Evolutionary conservation across 2,113 vertebrate genomes (phyloP).

Genomic region (Lates calcarifer): DNA sequence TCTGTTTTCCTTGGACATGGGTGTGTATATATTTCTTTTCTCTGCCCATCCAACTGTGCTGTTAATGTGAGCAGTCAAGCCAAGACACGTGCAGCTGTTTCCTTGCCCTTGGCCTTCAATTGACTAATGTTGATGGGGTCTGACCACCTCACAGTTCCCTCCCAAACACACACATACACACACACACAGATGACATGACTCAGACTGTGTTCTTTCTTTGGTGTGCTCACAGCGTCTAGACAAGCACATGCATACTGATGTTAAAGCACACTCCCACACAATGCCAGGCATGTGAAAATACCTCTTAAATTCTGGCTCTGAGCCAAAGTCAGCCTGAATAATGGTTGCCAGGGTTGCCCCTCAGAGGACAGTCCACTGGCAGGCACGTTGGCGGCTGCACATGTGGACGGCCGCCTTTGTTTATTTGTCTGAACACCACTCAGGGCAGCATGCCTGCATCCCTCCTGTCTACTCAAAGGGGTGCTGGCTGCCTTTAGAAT

Average conservation of each 20-base stretch:
- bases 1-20: constrained; percentile 36
- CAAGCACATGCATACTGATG: constrained; percentile 39
- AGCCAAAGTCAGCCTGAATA: constrained; percentile 43
- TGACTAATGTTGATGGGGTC: constrained; percentile 52
- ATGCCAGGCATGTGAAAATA: constrained; percentile 63
- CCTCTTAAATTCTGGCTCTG: constrained; percentile 50
- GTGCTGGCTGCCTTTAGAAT: constrained; percentile 38
- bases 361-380: constrained; percentile 28
- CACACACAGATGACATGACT: constrained; percentile 33
- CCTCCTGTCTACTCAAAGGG: constrained; percentile 43
- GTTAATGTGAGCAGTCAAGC: constrained; percentile 40
- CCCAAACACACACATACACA: constrained; percentile 15
- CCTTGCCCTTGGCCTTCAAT: constrained; percentile 42
- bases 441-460: constrained; percentile 48
- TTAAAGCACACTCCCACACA: constrained; percentile 26
- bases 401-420: constrained; percentile 54
- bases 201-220: constrained; percentile 25
- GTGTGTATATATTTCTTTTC: constrained; percentile 29
- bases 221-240: constrained; percentile 56
- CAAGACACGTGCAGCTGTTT: constrained; percentile 48
- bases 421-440: constrained; percentile 58
- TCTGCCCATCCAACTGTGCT: constrained; percentile 18
- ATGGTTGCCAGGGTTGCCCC: constrained; percentile 64
- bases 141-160: constrained; percentile 30
- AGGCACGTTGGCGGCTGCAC: constrained; percentile 37